Base-by-base conservation (phyloP, 2,888 invertebrate genomes). In the Ennomos fuscantarius region DNA sequence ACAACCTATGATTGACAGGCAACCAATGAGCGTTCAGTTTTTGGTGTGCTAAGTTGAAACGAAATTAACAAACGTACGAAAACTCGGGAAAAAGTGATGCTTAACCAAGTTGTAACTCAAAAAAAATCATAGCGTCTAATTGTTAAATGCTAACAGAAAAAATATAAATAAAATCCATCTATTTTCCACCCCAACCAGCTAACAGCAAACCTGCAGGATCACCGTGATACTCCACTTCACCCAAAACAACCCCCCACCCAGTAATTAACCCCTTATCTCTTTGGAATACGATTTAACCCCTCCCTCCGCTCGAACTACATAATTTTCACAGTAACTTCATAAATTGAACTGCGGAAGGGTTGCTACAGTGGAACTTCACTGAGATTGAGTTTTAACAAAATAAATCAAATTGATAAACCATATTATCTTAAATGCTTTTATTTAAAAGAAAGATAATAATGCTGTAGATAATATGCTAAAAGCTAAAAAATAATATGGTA, bases 301-400 rank as follows among this genome's bases (percentile, higher is more conserved):
- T 41, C 42, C 35, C 41, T 34, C 44, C 15, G 9, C 8, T 66
- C 24, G 48, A 52, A 45, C 58, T 63, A 69, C 70, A 73, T 73
- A 74, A 78, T 78, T 75, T 78, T 69, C 76, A 72, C 73, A 69
- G 71, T 68, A 73, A 76, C 74, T 79, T 74, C 70, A 78, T 76
- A 74, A 75, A 74, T 74, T 74, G 66, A 74, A 69, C 73, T 68
- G 55, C 54, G 61, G 56, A 72, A 73, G 72, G 70, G 74, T 74
- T 73, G 70, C 70, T 73, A 73, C 66, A 69, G 63, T 49, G 9
- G 11, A 53, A 59, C 58, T 24, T 13, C 3, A 35, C 35, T 57
- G 11, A 52, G 51, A 11, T 24, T 24, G 3, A 2, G 3, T 24
- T n/a, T n/a, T n/a, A n/a, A n/a, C n/a, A n/a, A n/a, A n/a, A n/a